Evolutionary conservation across 2,113 vertebrate genomes (phyloP), one percentile per base, ranked within the genome.

Genomic region (Sceloporus undulatus): DNA sequence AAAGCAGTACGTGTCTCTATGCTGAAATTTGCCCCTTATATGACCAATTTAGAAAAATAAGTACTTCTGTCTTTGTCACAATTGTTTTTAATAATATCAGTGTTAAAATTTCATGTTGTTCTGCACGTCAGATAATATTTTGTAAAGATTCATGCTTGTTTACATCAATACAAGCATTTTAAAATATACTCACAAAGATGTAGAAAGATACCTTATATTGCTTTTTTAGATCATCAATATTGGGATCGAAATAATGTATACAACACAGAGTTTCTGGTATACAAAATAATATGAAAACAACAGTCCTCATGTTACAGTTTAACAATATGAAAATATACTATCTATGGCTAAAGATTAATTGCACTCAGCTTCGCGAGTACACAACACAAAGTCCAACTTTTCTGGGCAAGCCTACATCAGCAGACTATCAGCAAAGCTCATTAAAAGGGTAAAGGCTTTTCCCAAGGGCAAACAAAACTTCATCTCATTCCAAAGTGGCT

Each of bases 341-440:
- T 3, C 23, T 75, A 25, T 34, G 42, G 71, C 40, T 88, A 83
- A 65, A 76, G 56, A 77, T 76, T 62, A 19, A 79, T 84, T 11
- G 76, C 89, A 56, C 71, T 23, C 82, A 10, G 18, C 16, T 76
- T n/a, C 27, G 25, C 75, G 42, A 59, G 71, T 83, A 34, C 62
- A 82, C 80, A 88, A 76, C 40, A 83, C 62, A 76, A 83, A 83
- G 80, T 85, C 84, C 84, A 76, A 16, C 11, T 74, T 92, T 85
- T 84, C 16, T 77, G 5, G 85, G 3, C 2, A 16, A 68, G 89
- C 82, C 78, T 65, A 42, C 19, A 42, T 18, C 9, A 7, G 65
- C 68, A n/a, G 16, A 13, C 11, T 56, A 71, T 68, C 42, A 71
- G n/a, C n/a, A 25, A 34, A 42, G 16, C 40, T 19, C 40, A 66